These are phyloP conservation scores for Pachycephus smyrnensis DNA, from an alignment of 2,888 invertebrate genomes.

Conservation along the genomic window DNA sequence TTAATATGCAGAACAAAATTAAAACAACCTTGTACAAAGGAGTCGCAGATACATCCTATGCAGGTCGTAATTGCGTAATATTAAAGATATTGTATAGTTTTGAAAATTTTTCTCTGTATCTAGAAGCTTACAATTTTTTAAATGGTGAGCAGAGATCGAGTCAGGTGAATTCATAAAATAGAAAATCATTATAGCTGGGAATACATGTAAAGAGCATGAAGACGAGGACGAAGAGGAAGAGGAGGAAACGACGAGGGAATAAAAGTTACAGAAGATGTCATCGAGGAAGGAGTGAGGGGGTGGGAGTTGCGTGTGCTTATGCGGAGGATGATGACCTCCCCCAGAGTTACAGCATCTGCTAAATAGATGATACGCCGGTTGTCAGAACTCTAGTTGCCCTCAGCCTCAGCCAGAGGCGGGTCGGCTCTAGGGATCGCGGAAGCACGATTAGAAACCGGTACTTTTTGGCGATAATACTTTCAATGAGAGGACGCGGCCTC, in stretches of 20 bases:
- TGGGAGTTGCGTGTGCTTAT: constrained; percentile 38
- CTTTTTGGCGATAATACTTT: constrained; percentile 13
- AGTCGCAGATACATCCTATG: not conserved
- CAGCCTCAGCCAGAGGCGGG: constrained; percentile 50
- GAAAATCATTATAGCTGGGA: not conserved
- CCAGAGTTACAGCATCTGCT: constrained; percentile 51
- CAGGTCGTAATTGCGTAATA: not conserved
- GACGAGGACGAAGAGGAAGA: constrained; percentile 17
- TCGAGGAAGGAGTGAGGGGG: constrained; percentile 31
- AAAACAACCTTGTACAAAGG: not conserved
- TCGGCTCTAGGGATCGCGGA: constrained; percentile 30
- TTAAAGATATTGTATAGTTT: not conserved
- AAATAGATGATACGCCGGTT: constrained; percentile 54
- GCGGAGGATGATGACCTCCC: constrained; percentile 58
- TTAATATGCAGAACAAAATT: not conserved
- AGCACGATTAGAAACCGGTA: not conserved
- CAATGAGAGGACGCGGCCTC: constrained; percentile 21
- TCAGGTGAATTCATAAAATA: not conserved
- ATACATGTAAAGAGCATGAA: not conserved
- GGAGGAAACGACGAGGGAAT: constrained; percentile 12
- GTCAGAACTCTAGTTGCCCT: constrained; percentile 51
- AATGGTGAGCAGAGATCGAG: not conserved
- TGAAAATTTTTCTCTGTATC: not conserved
- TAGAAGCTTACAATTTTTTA: not conserved
- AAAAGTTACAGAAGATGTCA: constrained; percentile 9